Evolutionary conservation across 2,888 invertebrate species (phyloP).

Genomic region (Leistus spinibarbis): DNA sequence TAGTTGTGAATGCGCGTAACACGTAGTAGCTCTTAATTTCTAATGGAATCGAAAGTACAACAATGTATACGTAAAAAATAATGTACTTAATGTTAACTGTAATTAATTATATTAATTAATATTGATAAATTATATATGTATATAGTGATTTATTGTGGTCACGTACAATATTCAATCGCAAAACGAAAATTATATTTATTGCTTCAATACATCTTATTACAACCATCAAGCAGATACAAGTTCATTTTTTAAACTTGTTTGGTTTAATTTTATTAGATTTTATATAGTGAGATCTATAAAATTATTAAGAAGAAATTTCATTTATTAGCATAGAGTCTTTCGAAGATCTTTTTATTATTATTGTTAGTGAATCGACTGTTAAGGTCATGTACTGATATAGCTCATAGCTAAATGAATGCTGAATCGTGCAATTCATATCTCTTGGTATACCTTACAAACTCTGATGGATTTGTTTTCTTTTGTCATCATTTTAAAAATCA

Average conservation of each 20-base stretch:
- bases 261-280: no score
- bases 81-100: constrained; percentile 46
- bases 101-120: constrained; percentile 30
- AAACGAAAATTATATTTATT: neutral
- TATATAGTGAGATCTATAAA: no score
- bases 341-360: no score
- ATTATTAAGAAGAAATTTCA: no score
- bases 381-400: no score
- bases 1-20: constrained; percentile 17
- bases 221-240: neutral
- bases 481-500: no score
- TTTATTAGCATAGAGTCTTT: no score
- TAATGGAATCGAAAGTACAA: constrained; percentile 56
- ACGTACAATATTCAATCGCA: constrained; percentile 26
- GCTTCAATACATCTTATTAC: neutral
- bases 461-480: no score
- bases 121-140: constrained; percentile 40
- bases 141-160: constrained; percentile 35
- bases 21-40: constrained; percentile 36
- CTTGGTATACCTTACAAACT: no score
- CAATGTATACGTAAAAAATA: constrained; percentile 54
- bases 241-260: neutral
- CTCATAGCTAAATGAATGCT: no score
- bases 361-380: no score
- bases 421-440: no score